Conservation (phyloP, 2,797 vertebrate genomes). For the Onychomys leucogaster region DNA sequence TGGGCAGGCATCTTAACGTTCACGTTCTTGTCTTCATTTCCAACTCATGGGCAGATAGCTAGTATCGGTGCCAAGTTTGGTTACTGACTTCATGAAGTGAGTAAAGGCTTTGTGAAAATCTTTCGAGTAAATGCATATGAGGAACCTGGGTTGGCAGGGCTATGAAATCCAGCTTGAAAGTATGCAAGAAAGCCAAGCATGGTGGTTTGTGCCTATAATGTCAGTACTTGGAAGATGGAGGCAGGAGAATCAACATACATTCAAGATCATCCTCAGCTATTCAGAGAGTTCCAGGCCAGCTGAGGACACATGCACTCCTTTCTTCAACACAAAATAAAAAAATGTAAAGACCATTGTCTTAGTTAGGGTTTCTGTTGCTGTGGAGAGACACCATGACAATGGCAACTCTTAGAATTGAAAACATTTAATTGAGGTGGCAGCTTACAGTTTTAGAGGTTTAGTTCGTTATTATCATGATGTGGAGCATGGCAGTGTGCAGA, state of each 20-base stretch:
- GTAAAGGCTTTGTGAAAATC: constrained; percentile 12
- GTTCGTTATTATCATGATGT: too few species aligned
- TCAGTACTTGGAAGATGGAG: not conserved
- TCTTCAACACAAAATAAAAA: not conserved
- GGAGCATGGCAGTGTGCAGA: too few species aligned
- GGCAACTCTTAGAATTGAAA: too few species aligned
- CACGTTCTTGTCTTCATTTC: not conserved
- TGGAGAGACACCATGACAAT: too few species aligned
- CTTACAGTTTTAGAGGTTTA: too few species aligned
- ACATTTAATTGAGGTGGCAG: too few species aligned
- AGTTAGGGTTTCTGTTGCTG: too few species aligned
- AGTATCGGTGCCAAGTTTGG: not conserved
- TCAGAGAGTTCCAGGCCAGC: not conserved
- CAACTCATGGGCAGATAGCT: not conserved
- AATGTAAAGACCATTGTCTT: not conserved
- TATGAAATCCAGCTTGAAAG: not conserved
- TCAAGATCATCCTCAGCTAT: not conserved
- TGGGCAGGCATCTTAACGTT: not conserved
- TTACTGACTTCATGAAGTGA: not conserved
- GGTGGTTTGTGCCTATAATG: not conserved
- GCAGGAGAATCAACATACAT: too few species aligned
- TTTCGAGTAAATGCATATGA: not conserved
- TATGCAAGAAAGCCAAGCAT: not conserved
- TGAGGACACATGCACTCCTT: too few species aligned
- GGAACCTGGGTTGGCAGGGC: not conserved